phyloP scores from a whole-genome alignment of 2,797 vertebrate genomes.

The Acipenser ruthenus region DNA sequence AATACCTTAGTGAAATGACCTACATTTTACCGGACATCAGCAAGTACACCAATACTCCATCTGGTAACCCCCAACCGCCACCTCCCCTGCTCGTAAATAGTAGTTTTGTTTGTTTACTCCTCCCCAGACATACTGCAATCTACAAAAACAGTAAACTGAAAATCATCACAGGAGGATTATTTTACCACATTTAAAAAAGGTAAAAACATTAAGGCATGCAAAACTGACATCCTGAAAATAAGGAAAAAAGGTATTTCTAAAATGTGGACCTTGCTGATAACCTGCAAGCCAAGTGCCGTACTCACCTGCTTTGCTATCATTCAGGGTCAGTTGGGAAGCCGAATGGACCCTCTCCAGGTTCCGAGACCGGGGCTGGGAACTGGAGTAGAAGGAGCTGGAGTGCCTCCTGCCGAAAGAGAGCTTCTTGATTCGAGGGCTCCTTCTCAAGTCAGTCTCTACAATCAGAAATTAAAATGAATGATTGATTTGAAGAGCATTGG shows the following conservation, averaged over 20 bases:
- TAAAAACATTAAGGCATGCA: not conserved
- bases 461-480: conserved; percentile 4
- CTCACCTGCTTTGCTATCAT: conserved; percentile 39
- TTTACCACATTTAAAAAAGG: too few species aligned
- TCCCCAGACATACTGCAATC: too few species aligned
- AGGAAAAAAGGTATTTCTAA: not conserved
- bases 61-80: too few species aligned
- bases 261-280: not conserved
- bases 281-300: conserved; percentile 10
- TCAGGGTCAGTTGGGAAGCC: conserved; percentile 44
- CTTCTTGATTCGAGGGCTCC: conserved; percentile 83
- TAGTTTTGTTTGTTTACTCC: too few species aligned
- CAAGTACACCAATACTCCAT: too few species aligned
- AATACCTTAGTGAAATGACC: too few species aligned
- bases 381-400: conserved; percentile 68
- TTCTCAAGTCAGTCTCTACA: conserved; percentile 62
- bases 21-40: too few species aligned
- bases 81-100: too few species aligned
- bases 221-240: not conserved
- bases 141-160: too few species aligned
- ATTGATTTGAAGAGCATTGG: not conserved
- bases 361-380: conserved; percentile 59
- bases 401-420: conserved; percentile 53
- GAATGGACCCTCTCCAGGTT: conserved; percentile 57
- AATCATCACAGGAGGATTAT: too few species aligned